These are phyloP conservation scores for Anarrhichthys ocellatus DNA, from an alignment of 2,113 vertebrate genomes.

Conservation along the genomic window DNA sequence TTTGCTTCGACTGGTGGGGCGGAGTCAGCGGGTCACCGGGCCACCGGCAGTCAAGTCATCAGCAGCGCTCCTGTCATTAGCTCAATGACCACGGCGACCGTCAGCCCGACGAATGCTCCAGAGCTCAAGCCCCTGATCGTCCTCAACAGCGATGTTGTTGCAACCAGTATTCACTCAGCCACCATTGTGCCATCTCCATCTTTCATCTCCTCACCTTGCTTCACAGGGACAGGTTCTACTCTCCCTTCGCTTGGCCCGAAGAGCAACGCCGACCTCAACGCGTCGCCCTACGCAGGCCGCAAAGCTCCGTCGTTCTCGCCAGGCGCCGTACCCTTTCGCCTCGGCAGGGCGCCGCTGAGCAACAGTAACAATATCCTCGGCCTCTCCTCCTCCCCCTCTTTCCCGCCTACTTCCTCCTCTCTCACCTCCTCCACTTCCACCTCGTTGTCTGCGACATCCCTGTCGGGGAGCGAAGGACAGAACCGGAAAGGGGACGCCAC, in stretches of 20 bases:
- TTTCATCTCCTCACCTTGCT: slow-evolving; percentile 61
- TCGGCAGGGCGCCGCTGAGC: slow-evolving; percentile 49
- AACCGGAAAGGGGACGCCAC: slow-evolving; percentile 45
- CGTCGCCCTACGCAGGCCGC: slow-evolving; percentile 27
- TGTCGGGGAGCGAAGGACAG: slow-evolving; percentile 45
- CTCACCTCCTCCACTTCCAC: slow-evolving; percentile 47
- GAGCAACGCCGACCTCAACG: slow-evolving; percentile 49
- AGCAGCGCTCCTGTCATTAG: slow-evolving; percentile 34
- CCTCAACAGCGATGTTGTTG: slow-evolving; percentile 68
- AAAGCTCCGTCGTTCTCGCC: slow-evolving; percentile 59
- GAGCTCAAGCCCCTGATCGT: slow-evolving; percentile 75
- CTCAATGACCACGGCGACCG: slow-evolving; percentile 29
- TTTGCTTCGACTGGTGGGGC: slow-evolving; percentile 15
- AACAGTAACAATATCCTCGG: slow-evolving; percentile 62
- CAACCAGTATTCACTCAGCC: slow-evolving; percentile 60
- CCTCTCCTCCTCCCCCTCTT: slow-evolving; percentile 42
- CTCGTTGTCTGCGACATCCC: slow-evolving; percentile 5
- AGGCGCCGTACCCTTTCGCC: slow-evolving; percentile 56
- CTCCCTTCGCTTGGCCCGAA: slow-evolving; percentile 44
- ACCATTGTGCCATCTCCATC: slow-evolving; percentile 57
- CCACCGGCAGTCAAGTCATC: slow-evolving; percentile 28
- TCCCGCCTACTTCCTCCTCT: slow-evolving; percentile 39
- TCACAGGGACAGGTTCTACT: slow-evolving; percentile 56
- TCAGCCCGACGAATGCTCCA: slow-evolving; percentile 35
- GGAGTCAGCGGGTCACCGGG: slow-evolving; percentile 39